phyloP scores from a whole-genome alignment of 2,113 vertebrate genomes.

The Scomber scombrus region DNA sequence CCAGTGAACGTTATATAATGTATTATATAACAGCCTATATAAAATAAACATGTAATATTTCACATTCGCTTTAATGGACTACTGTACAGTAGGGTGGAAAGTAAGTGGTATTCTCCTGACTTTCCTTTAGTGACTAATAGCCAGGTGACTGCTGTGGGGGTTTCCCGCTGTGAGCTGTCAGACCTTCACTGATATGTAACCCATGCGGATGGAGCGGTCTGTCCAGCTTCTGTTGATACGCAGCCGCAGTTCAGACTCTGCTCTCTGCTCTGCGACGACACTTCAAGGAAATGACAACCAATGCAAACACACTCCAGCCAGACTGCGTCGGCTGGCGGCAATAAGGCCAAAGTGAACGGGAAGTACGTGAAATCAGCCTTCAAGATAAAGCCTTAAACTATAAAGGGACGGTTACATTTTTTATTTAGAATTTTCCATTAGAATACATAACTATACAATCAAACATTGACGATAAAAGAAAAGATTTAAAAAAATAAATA shows the following conservation, averaged over 20 bases:
- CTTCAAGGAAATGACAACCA: slow-evolving; percentile 43
- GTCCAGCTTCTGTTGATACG: accelerated
- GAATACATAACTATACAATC: too few species aligned
- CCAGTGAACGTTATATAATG: neutral
- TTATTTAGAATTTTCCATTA: too few species aligned
- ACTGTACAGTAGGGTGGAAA: too few species aligned
- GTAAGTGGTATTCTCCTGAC: neutral
- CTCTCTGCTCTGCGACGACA: slow-evolving; percentile 36
- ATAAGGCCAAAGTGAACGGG: neutral
- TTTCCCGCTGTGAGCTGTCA: slow-evolving; percentile 63
- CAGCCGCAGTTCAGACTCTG: slow-evolving; percentile 3
- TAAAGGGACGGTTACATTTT: too few species aligned
- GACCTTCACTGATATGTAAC: neutral
- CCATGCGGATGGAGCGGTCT: neutral
- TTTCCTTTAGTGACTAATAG: neutral
- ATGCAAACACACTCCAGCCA: too few species aligned
- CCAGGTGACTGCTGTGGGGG: slow-evolving; percentile 67
- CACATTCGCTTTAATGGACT: too few species aligned
- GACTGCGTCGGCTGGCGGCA: accelerated
- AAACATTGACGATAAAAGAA: too few species aligned
- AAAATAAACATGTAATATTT: too few species aligned
- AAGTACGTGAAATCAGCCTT: neutral
- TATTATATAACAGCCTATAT: too few species aligned
- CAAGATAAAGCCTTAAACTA: slow-evolving; percentile 24
- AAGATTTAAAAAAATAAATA: too few species aligned